phyloP scores from a whole-genome alignment of 2,113 vertebrate genomes.

The Sterrhoptilus dennistouni region DNA sequence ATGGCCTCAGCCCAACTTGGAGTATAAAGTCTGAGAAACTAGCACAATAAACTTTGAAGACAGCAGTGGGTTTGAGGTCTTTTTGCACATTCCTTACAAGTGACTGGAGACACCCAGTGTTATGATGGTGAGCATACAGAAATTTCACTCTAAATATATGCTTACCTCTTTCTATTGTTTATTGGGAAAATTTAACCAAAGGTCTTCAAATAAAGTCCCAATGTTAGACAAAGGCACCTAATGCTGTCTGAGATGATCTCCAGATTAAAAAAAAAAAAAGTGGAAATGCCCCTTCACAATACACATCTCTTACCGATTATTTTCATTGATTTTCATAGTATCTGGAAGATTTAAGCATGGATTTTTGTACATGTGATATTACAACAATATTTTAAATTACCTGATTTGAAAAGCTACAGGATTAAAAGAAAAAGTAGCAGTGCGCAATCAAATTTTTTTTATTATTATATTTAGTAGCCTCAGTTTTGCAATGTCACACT shows the following conservation, averaged over 20 bases:
- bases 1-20: background rate
- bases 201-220: background rate
- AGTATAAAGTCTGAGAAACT: background rate
- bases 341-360: background rate
- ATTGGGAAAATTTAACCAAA: background rate
- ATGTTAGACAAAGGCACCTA: background rate
- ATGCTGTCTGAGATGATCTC: background rate
- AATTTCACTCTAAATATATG: background rate
- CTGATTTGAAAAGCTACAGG: background rate
- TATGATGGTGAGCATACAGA: background rate
- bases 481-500: background rate
- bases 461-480: background rate
- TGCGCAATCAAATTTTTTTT: background rate
- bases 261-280: background rate
- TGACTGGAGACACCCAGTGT: background rate
- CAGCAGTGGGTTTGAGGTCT: background rate
- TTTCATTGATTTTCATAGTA: background rate
- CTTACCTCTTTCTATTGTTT: background rate
- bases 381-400: too few species aligned
- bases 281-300: rapidly evolving
- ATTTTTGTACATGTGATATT: background rate
- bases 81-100: background rate
- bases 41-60: background rate
- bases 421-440: background rate
- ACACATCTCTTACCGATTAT: background rate